Base-by-base conservation (phyloP, 2,113 vertebrate species). In the Holacanthus passer region DNA sequence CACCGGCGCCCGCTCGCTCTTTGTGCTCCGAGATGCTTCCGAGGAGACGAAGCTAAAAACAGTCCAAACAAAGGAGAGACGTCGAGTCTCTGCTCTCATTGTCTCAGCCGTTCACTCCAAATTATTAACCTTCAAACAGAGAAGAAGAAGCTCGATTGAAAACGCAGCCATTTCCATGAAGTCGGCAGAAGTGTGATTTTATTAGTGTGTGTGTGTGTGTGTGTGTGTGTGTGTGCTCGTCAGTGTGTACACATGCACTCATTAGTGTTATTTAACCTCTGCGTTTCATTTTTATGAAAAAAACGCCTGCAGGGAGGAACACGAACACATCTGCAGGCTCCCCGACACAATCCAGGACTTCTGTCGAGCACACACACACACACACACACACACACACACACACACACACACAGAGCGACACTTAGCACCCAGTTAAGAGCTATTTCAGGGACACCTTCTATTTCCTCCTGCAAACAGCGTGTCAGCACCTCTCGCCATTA, bases 401-500 rank as follows among this genome's bases (percentile, higher is more conserved):
- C 68, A 55, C 84, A 68, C 77, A 69, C 72, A 74, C 48, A 74
- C 50, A 7, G 5, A 48, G 59, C 8, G 13, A 59, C 88, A 90
- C 87, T 90, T 90, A 82, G 81, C 86, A 82, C 71, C 79, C 79
- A 68, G 77, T 93, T 88, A 92, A 91, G 86, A 87, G 90, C 79
- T 81, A 87, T 92, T 92, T 89, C 87, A 90, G 81, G 88, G 87
- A 90, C 87, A 87, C 82, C 80, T 81, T 87, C 78, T 67, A 86
- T 90, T 83, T 90, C 80, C 87, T 81, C 50, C 52, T 45, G 65
- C 84, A 66, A 83, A 88, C 84, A 76, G 73, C 41, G 59, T 89
- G 82, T 89, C 89, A 86, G 65, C 85, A 90, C 86, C 85, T 91
- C 64, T 84, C 13, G 17, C 85, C 72, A 89, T 89, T 81, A 90